Conservation (phyloP, 2,797 vertebrate genomes). For the Sebastiscus tertius region DNA sequence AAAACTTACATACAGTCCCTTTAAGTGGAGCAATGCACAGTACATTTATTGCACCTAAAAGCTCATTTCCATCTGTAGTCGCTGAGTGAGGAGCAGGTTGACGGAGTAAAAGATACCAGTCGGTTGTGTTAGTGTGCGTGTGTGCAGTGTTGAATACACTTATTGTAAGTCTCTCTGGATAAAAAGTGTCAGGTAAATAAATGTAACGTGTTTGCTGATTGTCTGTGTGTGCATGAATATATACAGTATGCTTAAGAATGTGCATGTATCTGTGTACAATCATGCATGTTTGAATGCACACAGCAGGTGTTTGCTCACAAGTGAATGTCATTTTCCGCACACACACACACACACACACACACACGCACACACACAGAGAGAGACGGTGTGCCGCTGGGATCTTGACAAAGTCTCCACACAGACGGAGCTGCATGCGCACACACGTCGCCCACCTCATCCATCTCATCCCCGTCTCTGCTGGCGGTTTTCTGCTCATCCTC, state of each 20-base stretch:
- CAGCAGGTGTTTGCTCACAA: background rate
- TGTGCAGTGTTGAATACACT: background rate
- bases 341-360: background rate
- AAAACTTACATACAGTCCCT: rapidly evolving
- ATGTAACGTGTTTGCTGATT: background rate
- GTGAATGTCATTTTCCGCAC: background rate
- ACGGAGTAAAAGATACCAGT: background rate
- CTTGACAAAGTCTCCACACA: slow-evolving; percentile 38
- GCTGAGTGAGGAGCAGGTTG: background rate
- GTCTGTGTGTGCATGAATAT: background rate
- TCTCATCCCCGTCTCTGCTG: slow-evolving; percentile 49
- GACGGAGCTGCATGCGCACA: slow-evolving; percentile 21
- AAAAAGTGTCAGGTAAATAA: background rate
- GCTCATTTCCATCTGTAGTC: background rate
- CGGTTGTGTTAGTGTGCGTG: background rate
- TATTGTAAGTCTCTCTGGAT: background rate
- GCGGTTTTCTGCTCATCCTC: slow-evolving; percentile 30
- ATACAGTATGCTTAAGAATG: background rate
- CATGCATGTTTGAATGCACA: background rate
- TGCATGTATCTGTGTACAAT: background rate
- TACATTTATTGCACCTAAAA: background rate
- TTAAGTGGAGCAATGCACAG: background rate
- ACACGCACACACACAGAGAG: background rate
- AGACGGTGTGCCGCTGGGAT: slow-evolving; percentile 7
- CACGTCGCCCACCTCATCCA: slow-evolving; percentile 52